Conservation (phyloP, 2,797 vertebrate genomes). For the Paramormyrops hopkinsi region DNA sequence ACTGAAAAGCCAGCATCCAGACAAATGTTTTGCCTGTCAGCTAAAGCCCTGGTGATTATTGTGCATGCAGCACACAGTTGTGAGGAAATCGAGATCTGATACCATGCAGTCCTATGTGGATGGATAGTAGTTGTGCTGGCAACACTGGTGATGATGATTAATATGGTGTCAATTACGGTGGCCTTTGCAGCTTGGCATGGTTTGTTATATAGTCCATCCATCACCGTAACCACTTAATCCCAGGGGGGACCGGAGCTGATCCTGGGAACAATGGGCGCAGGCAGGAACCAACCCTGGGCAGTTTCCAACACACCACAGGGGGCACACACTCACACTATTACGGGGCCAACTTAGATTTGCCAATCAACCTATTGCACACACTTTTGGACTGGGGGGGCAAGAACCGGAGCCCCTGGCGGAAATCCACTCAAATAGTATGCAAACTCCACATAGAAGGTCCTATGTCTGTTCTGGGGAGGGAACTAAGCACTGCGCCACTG, state of each 20-base stretch:
- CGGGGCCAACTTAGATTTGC: background rate
- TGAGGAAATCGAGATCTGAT: background rate
- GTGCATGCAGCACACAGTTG: background rate
- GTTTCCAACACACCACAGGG: background rate
- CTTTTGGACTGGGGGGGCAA: background rate
- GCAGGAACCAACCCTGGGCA: background rate
- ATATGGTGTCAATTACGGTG: background rate
- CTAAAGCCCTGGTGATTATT: background rate
- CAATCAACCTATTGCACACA: background rate
- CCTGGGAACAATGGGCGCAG: background rate
- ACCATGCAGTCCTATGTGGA: background rate
- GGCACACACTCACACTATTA: background rate
- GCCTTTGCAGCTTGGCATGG: background rate
- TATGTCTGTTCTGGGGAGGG: background rate
- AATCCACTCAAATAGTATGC: background rate
- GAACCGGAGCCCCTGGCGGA: background rate
- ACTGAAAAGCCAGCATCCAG: background rate
- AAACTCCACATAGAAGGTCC: background rate
- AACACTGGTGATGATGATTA: background rate
- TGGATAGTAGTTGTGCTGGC: background rate
- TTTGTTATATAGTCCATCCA: background rate
- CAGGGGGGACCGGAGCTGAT: background rate
- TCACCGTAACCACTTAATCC: background rate
- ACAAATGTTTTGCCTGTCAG: background rate
- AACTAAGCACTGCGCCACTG: background rate